phyloP scores from a whole-genome alignment of 2,797 vertebrate genomes.

The Enteromius fasciolatus region DNA sequence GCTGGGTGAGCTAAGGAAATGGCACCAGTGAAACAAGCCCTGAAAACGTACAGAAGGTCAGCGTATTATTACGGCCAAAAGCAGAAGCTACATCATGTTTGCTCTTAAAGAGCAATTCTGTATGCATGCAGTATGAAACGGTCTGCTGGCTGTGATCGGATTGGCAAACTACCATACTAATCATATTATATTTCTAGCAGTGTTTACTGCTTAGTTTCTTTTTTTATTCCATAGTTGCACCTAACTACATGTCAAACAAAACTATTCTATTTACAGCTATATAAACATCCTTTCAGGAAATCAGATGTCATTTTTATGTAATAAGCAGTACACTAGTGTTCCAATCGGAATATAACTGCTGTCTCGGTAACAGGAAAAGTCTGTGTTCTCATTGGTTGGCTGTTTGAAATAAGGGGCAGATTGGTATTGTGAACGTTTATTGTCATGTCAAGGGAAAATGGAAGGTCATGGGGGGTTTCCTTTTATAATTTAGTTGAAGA shows the following conservation, averaged over 20 bases:
- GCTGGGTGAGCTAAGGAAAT: conserved; percentile 73
- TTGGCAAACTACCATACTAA: not conserved
- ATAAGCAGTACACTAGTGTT: no score
- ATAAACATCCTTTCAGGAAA: not conserved
- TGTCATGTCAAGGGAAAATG: not conserved
- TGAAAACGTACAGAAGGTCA: conserved; percentile 54
- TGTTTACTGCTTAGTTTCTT: not conserved
- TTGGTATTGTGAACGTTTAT: not conserved
- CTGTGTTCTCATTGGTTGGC: not conserved
- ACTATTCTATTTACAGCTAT: not conserved
- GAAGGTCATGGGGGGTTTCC: not conserved
- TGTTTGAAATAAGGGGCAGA: not conserved
- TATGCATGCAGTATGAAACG: conserved; percentile 5
- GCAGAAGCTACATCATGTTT: conserved; percentile 17
- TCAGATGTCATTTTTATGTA: not conserved
- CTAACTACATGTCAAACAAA: not conserved
- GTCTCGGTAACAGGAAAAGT: not conserved
- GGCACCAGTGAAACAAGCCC: conserved; percentile 64
- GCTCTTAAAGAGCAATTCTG: conserved; percentile 15
- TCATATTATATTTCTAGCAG: not conserved
- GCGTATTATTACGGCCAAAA: conserved; percentile 40
- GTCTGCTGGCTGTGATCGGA: not conserved
- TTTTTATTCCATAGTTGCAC: not conserved
- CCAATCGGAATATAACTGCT: not conserved
- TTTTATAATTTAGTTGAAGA: conserved; percentile 50